Percentiles rank a stretch among this genome's conserved stretches.
phyloP scores from a whole-genome alignment of 2,113 vertebrate genomes.

The Ictalurus furcatus region DNA sequence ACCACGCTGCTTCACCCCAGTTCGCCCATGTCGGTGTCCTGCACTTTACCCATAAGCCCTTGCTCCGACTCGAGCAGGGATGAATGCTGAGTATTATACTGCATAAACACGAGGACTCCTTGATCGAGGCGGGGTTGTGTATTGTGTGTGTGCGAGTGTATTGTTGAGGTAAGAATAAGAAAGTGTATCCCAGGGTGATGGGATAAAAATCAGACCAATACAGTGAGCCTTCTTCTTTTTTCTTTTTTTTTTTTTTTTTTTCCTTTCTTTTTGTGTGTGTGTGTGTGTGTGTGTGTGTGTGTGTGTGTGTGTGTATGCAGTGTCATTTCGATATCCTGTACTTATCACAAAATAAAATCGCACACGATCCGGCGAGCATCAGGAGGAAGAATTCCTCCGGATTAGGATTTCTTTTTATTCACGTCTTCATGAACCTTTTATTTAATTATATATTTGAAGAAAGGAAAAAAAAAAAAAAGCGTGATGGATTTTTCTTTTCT shows the following conservation, averaged over 20 bases:
- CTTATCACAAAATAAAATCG: conserved; percentile 25
- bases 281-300: too few relatives aligned
- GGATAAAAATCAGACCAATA: conserved; percentile 33
- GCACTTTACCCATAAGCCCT: conserved; percentile 38
- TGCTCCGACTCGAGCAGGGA: background rate
- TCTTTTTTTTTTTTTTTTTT: too few relatives aligned
- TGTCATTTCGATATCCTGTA: conserved; percentile 24
- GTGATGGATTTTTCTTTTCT: background rate
- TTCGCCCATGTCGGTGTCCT: conserved; percentile 36
- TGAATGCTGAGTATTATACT: conserved; percentile 47
- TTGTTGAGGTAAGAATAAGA: conserved; percentile 26
- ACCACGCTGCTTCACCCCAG: conserved; percentile 48
- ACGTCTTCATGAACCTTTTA: background rate
- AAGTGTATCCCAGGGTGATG: conserved; percentile 44
- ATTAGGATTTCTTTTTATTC: background rate
- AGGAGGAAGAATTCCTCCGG: conserved; percentile 15
- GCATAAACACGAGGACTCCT: conserved; percentile 38
- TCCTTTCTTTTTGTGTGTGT: background rate
- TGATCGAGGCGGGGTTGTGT: conserved; percentile 33
- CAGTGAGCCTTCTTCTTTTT: conserved; percentile 13
- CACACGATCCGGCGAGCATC: background rate
- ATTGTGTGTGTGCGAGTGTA: conserved; percentile 23
- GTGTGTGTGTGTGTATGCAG: background rate
- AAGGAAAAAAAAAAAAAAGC: too few relatives aligned
- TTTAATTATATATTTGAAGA: too few relatives aligned